These are phyloP conservation scores for Merluccius polli DNA, from an alignment of 2,797 vertebrate species.

Conservation along the genomic window DNA sequence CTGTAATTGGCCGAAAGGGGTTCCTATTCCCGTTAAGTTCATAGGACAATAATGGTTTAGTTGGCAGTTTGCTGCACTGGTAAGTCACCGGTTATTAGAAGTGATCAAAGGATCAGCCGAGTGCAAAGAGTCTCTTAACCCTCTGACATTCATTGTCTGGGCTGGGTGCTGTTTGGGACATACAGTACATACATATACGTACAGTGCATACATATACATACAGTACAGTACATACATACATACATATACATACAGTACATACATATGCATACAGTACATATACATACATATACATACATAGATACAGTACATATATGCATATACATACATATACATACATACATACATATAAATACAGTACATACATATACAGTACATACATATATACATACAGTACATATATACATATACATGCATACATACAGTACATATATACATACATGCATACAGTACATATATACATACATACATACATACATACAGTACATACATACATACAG, in stretches of 20 bases:
- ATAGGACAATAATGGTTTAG: slow-evolving; percentile 75
- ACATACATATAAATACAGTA: too few species aligned
- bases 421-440: too few species aligned
- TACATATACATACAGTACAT: not conserved
- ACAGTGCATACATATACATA: not conserved
- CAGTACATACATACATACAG: too few species aligned
- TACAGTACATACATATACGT: not conserved
- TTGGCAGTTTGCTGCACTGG: slow-evolving; percentile 33
- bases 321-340: too few species aligned
- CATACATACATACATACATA: too few species aligned
- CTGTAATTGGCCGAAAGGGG: slow-evolving; percentile 61
- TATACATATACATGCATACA: too few species aligned
- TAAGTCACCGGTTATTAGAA: slow-evolving; percentile 55
- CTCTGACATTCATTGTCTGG: slow-evolving; percentile 51
- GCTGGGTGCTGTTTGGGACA: slow-evolving; percentile 50
- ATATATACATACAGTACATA: too few species aligned
- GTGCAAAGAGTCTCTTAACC: slow-evolving; percentile 26
- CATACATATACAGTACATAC: too few species aligned
- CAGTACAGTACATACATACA: not conserved
- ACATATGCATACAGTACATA: too few species aligned
- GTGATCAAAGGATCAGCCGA: slow-evolving; percentile 62
- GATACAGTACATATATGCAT: too few species aligned
- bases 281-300: too few species aligned
- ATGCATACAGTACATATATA: too few species aligned
- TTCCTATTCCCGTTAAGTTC: slow-evolving; percentile 72